These are phyloP conservation scores for Pogonognathellus flavescens DNA, from an alignment of 1,140 invertebrate species.

Conservation along the genomic window DNA sequence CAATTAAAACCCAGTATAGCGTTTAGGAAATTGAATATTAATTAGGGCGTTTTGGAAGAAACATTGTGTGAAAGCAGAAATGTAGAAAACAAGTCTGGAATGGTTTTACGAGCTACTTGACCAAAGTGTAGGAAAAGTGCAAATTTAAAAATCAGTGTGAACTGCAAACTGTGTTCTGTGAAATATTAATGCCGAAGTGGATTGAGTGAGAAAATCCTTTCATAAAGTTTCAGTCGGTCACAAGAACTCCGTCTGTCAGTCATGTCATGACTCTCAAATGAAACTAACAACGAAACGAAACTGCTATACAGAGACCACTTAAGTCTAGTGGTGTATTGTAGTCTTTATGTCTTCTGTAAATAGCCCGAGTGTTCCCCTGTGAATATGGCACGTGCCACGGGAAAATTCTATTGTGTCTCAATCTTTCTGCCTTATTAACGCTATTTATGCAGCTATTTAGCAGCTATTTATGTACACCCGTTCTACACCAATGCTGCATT, in stretches of 20 bases:
- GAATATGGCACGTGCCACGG: conserved; percentile 33
- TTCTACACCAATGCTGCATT: too few relatives aligned
- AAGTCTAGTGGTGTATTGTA: neutral
- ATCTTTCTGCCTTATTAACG: neutral
- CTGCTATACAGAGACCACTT: neutral
- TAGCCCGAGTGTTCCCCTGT: conserved; percentile 1
- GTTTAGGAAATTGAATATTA: too few relatives aligned
- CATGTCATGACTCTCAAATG: neutral
- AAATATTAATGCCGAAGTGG: conserved; percentile 47
- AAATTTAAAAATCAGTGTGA: conserved; percentile 42
- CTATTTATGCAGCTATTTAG: neutral
- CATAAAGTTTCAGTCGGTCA: conserved; percentile 48
- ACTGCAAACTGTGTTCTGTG: conserved; percentile 16
- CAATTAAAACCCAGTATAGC: too few relatives aligned
- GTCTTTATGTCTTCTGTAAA: too few relatives aligned
- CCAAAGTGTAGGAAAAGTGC: neutral
- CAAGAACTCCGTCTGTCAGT: conserved; percentile 11
- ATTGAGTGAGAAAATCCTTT: conserved; percentile 49
- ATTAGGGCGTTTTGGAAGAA: neutral
- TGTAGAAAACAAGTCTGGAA: neutral
- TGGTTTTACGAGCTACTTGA: neutral
- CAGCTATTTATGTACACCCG: too few relatives aligned
- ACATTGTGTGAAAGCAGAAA: neutral
- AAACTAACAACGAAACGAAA: conserved; percentile 26
- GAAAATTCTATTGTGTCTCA: neutral